Percentiles rank a stretch among this genome's conserved stretches.
Conservation (phyloP, 2,888 invertebrate species). For the Melanargia galathea region DNA sequence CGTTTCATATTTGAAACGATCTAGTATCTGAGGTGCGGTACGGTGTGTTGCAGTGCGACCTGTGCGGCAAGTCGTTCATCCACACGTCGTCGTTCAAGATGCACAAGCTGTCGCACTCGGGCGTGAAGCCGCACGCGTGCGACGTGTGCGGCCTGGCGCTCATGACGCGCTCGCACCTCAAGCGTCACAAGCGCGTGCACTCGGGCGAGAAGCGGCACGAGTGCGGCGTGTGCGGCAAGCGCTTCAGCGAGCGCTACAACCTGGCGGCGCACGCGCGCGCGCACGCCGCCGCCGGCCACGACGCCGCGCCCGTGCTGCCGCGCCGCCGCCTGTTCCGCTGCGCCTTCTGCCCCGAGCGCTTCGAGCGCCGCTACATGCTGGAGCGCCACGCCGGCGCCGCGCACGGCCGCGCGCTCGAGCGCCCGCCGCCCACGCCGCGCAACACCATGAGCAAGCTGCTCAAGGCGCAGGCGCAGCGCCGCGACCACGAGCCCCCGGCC, state of each 20-base stretch:
- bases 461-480: conserved; percentile 65
- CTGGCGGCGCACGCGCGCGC: conserved; percentile 72
- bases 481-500: conserved; percentile 36
- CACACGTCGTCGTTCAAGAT: conserved; percentile 87
- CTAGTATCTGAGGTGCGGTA: neutral
- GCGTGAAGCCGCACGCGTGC: conserved; percentile 83
- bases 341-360: conserved; percentile 69
- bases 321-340: conserved; percentile 71
- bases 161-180: conserved; percentile 85
- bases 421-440: conserved; percentile 72
- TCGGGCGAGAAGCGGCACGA: conserved; percentile 84
- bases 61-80: conserved; percentile 85
- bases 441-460: conserved; percentile 81
- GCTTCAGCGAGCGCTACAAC: conserved; percentile 83
- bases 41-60: conserved; percentile 74
- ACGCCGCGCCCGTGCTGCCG: conserved; percentile 41
- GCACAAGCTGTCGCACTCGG: conserved; percentile 85
- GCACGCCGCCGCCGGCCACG: conserved; percentile 34
- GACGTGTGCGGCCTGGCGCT: conserved; percentile 83
- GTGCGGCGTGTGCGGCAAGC: conserved; percentile 81
- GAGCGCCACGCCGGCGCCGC: conserved; percentile 70
- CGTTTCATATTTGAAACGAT: too few species aligned
- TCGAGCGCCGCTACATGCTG: conserved; percentile 74
- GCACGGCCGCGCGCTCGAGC: conserved; percentile 74
- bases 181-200: conserved; percentile 85